Evolutionary conservation across 2,113 vertebrate species (phyloP), one percentile per base, ranked within the genome.

Genomic region (Sturnus vulgaris): DNA sequence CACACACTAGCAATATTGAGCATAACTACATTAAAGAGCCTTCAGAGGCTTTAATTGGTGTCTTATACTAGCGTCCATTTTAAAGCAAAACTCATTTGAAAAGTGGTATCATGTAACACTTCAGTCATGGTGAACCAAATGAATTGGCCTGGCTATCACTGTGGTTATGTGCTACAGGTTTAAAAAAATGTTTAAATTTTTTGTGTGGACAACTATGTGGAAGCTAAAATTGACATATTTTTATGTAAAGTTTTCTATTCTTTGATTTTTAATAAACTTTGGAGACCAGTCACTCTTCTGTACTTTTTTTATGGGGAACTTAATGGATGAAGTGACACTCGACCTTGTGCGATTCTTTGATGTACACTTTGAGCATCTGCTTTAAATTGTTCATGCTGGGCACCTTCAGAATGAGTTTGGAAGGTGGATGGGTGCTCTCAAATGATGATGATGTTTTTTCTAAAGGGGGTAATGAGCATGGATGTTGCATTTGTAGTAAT

Each of bases 221-320:
- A 98, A 97, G 97, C 97, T 97, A 98, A 98, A 98, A 97, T 97
- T 98, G 97, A 98, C 98, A 98, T 98, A 99, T 99, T 99, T 99
- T 99, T 99, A 99, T 99, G 98, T 98, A 98, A 98, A 98, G 98
- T 99, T 99, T 98, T 98, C 99, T 99, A 99, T 99, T 98, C 98
- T 99, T 98, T 98, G 97, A 98, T 99, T 99, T 99, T 99, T 98
- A 99, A 99, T 99, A 99, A 99, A 99, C 98, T 98, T 99, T 98
- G 96, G 97, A 98, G 98, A 98, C 90, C 96, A 97, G 85, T 89
- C 97, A 94, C 82, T 88, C 63, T 86, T 92, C 64, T 88, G 84
- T 79, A 61, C 6, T 46, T 75, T 86, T 93, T 93, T 87, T 10
- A 52, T 47, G 76, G 61, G 55, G 50, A 73, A 42, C 12, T 24